Percentiles rank a stretch among this genome's conserved stretches.
Evolutionary conservation across 2,113 vertebrate species (phyloP).

Genomic region (Cebidichthys violaceus): DNA sequence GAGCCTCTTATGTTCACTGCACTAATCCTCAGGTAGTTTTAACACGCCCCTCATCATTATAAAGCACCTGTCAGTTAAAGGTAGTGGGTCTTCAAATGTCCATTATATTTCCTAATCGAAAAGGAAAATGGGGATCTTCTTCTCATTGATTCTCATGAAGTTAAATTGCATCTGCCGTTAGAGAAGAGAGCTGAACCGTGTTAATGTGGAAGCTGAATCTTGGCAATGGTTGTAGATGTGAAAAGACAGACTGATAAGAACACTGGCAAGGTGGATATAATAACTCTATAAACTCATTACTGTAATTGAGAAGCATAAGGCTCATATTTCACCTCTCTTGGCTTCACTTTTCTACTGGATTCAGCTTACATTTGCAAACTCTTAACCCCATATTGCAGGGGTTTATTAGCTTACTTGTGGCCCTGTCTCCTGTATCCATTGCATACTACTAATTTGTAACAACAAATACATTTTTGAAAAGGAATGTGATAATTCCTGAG

Average conservation of each 20-base stretch:
- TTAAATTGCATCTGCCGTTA: background rate
- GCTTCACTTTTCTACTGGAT: conserved; percentile 7
- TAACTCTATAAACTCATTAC: conserved; percentile 13
- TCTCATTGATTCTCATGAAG: conserved; percentile 8
- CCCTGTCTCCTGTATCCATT: background rate
- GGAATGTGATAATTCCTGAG: background rate
- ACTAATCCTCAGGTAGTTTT: conserved; percentile 4
- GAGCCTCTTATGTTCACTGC: background rate
- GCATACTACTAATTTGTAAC: background rate
- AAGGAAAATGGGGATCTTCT: conserved; percentile 12
- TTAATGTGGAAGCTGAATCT: conserved; percentile 14
- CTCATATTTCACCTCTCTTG: conserved; percentile 24
- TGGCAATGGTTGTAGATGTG: background rate
- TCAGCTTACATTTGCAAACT: conserved; percentile 19
- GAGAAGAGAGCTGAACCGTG: background rate
- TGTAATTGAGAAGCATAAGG: background rate
- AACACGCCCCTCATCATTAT: background rate
- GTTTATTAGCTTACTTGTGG: background rate
- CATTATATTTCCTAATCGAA: conserved; percentile 2
- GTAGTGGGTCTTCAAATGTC: background rate
- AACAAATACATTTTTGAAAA: background rate
- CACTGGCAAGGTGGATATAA: background rate
- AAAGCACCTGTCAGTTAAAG: conserved; percentile 9
- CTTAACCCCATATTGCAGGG: background rate
- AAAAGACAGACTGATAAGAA: conserved; percentile 11